Conservation (phyloP, 2,113 vertebrate species). For the Gopherus flavomarginatus region DNA sequence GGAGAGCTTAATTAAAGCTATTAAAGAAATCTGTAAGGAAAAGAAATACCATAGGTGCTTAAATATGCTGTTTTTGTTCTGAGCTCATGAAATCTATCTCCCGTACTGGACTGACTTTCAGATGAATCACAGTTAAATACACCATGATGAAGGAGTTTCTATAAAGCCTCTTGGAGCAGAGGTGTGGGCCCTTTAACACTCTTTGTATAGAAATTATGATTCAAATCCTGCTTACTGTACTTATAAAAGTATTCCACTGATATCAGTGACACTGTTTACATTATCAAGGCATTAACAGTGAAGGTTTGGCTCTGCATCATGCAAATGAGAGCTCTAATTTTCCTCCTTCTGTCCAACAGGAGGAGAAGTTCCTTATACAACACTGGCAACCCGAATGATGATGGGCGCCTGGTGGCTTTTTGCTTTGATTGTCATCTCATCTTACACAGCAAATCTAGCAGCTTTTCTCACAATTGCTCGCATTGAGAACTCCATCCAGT, state of each 20-base stretch:
- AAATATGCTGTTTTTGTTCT: slow-evolving; percentile 20
- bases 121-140: slow-evolving; percentile 32
- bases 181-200: background rate
- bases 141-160: slow-evolving; percentile 1
- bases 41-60: slow-evolving; percentile 11
- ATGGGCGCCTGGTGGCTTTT: slow-evolving; percentile 99
- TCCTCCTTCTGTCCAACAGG: slow-evolving; percentile 79
- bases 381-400: slow-evolving; percentile 97
- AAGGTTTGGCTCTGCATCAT: background rate
- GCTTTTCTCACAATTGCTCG: slow-evolving; percentile 98
- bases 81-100: slow-evolving; percentile 19
- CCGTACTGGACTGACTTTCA: background rate
- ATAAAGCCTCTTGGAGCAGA: background rate
- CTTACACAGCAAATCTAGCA: slow-evolving; percentile 98
- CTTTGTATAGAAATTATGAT: background rate
- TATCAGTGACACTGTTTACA: background rate
- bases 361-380: slow-evolving; percentile 96
- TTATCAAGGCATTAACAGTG: background rate
- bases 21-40: slow-evolving; percentile 21
- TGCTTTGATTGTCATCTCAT: slow-evolving; percentile 97
- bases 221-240: background rate
- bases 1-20: slow-evolving; percentile 48
- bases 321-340: slow-evolving; percentile 39
- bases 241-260: background rate
- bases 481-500: slow-evolving; percentile 99